Percentiles rank a stretch among this genome's conserved stretches.
Conservation (phyloP, 1,140 invertebrate species). For the Drosophila athabasca region DNA sequence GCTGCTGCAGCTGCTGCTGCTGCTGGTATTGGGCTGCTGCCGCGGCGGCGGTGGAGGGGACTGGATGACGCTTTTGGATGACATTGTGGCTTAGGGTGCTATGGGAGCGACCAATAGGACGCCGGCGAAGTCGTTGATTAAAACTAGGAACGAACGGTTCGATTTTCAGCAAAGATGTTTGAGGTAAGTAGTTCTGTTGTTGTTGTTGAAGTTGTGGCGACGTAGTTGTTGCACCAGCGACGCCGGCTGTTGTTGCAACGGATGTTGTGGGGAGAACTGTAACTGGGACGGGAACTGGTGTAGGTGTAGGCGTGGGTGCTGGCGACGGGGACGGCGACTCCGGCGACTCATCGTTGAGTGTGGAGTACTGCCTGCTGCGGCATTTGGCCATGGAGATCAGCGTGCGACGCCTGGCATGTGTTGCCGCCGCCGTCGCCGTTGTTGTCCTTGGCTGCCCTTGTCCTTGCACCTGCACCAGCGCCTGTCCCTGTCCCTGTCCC, state of each 20-base stretch:
- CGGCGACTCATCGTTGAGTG: slow-evolving; percentile 58
- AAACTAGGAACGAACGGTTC: slow-evolving; percentile 86
- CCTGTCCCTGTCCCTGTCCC: slow-evolving; percentile 32
- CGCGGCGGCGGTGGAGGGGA: slow-evolving; percentile 20
- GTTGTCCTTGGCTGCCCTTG: slow-evolving; percentile 40
- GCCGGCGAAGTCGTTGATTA: slow-evolving; percentile 83
- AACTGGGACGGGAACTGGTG: slow-evolving; percentile 21
- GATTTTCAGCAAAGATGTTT: slow-evolving; percentile 86
- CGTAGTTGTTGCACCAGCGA: neutral
- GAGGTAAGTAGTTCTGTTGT: slow-evolving; percentile 77
- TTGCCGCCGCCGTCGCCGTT: slow-evolving; percentile 46
- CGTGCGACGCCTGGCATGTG: slow-evolving; percentile 64
- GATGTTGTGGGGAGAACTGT: slow-evolving; percentile 12
- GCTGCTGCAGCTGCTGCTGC: slow-evolving; percentile 21
- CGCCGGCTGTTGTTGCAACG: slow-evolving; percentile 32
- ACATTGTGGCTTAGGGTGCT: slow-evolving; percentile 84
- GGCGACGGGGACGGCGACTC: slow-evolving; percentile 17
- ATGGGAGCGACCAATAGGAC: slow-evolving; percentile 85
- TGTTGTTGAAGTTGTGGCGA: slow-evolving; percentile 31
- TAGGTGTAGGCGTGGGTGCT: slow-evolving; percentile 10
- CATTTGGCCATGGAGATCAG: slow-evolving; percentile 75
- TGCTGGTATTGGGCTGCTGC: slow-evolving; percentile 22
- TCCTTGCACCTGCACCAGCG: slow-evolving; percentile 20
- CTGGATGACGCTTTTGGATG: slow-evolving; percentile 32
- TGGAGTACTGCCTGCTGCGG: slow-evolving; percentile 51